Evolutionary conservation across 2,113 vertebrate genomes (phyloP), one percentile per base, ranked within the genome.

Genomic region (Mormoops blainvillei): DNA sequence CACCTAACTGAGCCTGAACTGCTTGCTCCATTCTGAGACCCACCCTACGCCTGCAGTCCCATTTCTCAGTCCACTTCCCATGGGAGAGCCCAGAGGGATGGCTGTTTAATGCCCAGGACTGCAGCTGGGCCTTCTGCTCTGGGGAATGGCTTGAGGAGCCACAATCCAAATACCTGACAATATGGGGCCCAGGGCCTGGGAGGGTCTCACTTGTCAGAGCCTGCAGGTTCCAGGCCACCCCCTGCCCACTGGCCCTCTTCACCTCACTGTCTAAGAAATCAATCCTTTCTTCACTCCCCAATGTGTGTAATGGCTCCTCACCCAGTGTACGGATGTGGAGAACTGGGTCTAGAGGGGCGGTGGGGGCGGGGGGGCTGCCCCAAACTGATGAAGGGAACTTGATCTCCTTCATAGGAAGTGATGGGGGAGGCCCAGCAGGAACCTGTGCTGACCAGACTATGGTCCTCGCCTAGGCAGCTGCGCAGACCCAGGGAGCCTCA

Each of bases 281-380:
- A 86, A 52, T 38, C 63, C 63, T 38, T 50, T 85, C 54, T 95
- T 48, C 31, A 48, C 8, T 19, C 58, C 45, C 14, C 12, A 9
- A 3, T 4, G 28, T 36, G 26, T 52, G 33, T n/a, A 52, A 38
- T 0, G 33, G 68, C 16, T 8, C n/a, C 50, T 54, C n/a, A 50
- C 13, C 43, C 26, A 3, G 81, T 20, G 10, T 54, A 45, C 1
- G 0, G 15, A 20, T 4, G 2, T 24, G 18, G 13, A 38, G 20
- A 77, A 43, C 28, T 14, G 9, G 36, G 41, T 63, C 70, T 71
- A 13, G 41, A 20, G 41, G 4, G 58, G 58, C 24, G 12, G 4
- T 31, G 19, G 38, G 41, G 20, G n/a, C n/a, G n/a, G 36, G 13
- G 7, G 7, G 14, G n/a, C n/a, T 52, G 31, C 28, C 67, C 70